These are phyloP conservation scores for Raillietiella orientalis DNA, from an alignment of 2,888 invertebrate species.

Conservation along the genomic window DNA sequence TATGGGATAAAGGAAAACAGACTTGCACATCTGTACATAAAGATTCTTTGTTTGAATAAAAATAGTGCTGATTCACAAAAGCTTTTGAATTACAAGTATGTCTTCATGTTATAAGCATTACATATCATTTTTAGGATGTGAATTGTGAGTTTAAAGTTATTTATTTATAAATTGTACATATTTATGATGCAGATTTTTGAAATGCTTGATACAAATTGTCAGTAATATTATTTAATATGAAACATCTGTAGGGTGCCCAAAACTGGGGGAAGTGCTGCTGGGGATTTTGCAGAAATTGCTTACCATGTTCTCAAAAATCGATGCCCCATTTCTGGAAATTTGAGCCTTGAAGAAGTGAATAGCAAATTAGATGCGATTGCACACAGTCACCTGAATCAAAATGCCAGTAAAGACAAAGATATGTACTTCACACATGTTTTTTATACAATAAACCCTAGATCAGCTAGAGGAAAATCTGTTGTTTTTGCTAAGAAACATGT, in stretches of 20 bases:
- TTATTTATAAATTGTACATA: too few species aligned
- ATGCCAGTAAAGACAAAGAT: slow-evolving; percentile 14
- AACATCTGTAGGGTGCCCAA: slow-evolving; percentile 19
- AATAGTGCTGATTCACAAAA: slow-evolving; percentile 22
- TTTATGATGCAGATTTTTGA: too few species aligned
- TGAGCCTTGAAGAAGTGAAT: slow-evolving; percentile 37
- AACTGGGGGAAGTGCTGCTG: slow-evolving; percentile 17
- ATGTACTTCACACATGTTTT: slow-evolving; percentile 4
- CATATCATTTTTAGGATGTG: too few species aligned
- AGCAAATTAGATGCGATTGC: slow-evolving; percentile 37
- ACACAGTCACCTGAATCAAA: too few species aligned
- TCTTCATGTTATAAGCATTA: too few species aligned
- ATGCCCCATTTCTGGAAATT: slow-evolving; percentile 16
- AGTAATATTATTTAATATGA: too few species aligned
- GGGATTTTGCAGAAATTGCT: slow-evolving; percentile 50
- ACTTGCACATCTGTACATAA: slow-evolving; percentile 33
- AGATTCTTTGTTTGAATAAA: slow-evolving; percentile 33
- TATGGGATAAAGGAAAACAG: slow-evolving; percentile 51
- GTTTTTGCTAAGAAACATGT: slow-evolving; percentile 24
- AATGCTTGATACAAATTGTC: slow-evolving; percentile 1
- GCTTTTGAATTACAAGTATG: slow-evolving; percentile 20
- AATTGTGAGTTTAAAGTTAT: too few species aligned
- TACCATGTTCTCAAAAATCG: slow-evolving; percentile 26
- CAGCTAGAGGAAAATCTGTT: slow-evolving; percentile 26
- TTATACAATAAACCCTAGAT: slow-evolving; percentile 11